phyloP scores from a whole-genome alignment of 2,888 invertebrate genomes.

The Ptilodon capucinus region DNA sequence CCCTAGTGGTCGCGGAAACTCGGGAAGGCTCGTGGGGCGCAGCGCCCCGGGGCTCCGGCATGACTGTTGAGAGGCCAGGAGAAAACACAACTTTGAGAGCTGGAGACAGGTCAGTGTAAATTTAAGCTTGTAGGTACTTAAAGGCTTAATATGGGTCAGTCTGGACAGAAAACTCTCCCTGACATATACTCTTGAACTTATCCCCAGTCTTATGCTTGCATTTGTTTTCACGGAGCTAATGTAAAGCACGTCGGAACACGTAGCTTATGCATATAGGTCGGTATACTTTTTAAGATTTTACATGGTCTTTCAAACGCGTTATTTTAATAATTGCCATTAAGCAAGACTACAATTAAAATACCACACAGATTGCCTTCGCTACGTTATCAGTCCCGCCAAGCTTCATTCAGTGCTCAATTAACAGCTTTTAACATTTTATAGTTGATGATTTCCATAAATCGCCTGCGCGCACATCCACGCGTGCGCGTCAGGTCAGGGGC shows the following conservation, averaged over 20 bases:
- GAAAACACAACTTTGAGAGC: constrained; percentile 89
- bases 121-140: too few relatives aligned
- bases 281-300: too few relatives aligned
- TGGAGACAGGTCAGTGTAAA: constrained; percentile 85
- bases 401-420: constrained; percentile 20
- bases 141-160: too few relatives aligned
- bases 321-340: neutral
- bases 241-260: too few relatives aligned
- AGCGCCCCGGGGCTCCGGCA: constrained; percentile 84
- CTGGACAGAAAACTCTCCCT: too few relatives aligned
- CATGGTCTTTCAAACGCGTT: neutral
- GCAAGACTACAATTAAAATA: neutral
- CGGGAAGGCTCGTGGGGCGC: constrained; percentile 88
- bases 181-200: too few relatives aligned
- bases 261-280: too few relatives aligned
- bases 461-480: constrained; percentile 9
- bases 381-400: constrained; percentile 19
- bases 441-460: constrained; percentile 16
- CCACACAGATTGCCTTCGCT: constrained; percentile 6
- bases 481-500: constrained; percentile 22
- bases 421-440: constrained; percentile 16
- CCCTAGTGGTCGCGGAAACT: constrained; percentile 86
- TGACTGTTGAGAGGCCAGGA: constrained; percentile 91
- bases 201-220: too few relatives aligned
- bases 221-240: too few relatives aligned